Base-by-base conservation (phyloP, 1,140 invertebrate genomes). In the Monochamus saltuarius region DNA sequence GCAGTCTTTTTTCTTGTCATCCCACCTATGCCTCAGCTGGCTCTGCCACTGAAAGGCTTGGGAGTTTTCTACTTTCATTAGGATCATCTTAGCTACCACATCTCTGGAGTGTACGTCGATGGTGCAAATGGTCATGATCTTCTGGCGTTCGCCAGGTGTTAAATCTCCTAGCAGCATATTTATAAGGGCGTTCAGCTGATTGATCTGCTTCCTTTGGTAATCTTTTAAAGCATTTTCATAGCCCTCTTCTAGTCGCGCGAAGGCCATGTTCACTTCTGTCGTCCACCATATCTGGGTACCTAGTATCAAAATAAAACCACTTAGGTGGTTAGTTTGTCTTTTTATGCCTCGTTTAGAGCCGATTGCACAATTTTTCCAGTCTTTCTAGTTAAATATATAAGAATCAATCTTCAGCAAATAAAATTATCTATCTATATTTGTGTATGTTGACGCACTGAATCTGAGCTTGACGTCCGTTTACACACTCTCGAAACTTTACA, bases 51-150 rank as follows among this genome's bases (percentile, higher is more conserved):
- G 88, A 73, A 97, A 97, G 4, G 90, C 89, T 36, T 87, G 84
- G 0, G 87, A 83, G 58, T 82, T 86, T 71, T 96, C 93, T 1
- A 95, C 87, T 77, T 92, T 94, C 42, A 85, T 82, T 0, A 79
- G 59, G 55, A 97, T 93, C 68, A 97, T 84, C 73, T 91, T 94
- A 0, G 84, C 84, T 0, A 96, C 90, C 10, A 96, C 92, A 75
- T 97, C 94, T 70, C 94, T 80, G 10, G 90, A 91, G 69, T 91
- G 89, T 0, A 97, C 94, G 73, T 97, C 94, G 69, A 96, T 95
- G 0, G 94, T 96, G 79, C 94, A 96, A 64, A 96, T 91, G 0
- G 94, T 96, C 90, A 95, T 95, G 65, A 96, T 94, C 77, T 96
- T 96, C 76, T 95, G 92, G 3, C 94, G 82, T 71, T 95, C 90